A percentile compares a stretch with the other conserved stretches of the same genome.
Conservation (phyloP, 1,140 invertebrate genomes). For the Periplaneta americana region DNA sequence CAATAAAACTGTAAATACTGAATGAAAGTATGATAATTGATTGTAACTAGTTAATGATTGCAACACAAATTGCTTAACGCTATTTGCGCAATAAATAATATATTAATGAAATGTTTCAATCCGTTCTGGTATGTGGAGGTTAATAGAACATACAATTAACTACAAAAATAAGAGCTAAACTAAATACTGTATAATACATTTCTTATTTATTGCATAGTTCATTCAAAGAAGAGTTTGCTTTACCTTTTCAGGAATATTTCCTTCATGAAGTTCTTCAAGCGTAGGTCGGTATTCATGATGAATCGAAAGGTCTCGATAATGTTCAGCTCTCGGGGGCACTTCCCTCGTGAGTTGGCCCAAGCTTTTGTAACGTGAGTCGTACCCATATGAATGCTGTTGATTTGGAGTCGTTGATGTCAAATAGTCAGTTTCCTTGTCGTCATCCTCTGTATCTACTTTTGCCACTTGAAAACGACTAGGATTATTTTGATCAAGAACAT, state of each 20-base stretch:
- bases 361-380: constrained; percentile 44
- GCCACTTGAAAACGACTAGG: constrained; percentile 37
- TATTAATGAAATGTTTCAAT: no score
- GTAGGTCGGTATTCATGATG: constrained; percentile 45
- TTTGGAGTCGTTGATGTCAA: background rate
- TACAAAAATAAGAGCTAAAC: no score
- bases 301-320: constrained; percentile 51
- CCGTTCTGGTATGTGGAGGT: no score
- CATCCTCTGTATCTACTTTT: constrained; percentile 29
- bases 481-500: constrained; percentile 26
- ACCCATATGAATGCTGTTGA: constrained; percentile 27
- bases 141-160: no score
- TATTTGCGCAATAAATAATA: no score
- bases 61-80: no score
- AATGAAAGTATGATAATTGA: no score
- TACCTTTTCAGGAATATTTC: constrained; percentile 10
- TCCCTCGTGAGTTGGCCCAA: constrained; percentile 48
- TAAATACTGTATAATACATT: no score
- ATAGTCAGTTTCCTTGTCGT: background rate
- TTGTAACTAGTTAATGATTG: no score
- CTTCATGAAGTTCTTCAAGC: constrained; percentile 50
- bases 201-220: no score
- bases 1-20: no score
- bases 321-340: constrained; percentile 47
- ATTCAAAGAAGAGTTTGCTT: background rate